These are phyloP conservation scores for Eueremaeus valkanovi DNA, from an alignment of 2,888 invertebrate genomes.

Conservation along the genomic window DNA sequence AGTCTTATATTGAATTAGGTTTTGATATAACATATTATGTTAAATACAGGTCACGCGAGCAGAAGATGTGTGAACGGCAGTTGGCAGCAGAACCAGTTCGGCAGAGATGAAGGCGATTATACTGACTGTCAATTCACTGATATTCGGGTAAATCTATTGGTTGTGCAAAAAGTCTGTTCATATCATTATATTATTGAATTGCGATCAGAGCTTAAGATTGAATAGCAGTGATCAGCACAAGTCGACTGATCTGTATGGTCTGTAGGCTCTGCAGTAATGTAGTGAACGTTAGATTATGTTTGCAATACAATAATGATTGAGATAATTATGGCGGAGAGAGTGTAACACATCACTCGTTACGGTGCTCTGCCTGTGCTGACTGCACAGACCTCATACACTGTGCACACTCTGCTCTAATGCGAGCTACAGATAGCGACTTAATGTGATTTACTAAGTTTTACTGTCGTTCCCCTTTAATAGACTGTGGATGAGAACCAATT, in stretches of 20 bases:
- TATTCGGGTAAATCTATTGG: constrained; percentile 5
- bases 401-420: neutral
- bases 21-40: constrained; percentile 17
- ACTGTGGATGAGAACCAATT: neutral
- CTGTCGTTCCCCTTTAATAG: neutral
- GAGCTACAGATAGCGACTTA: constrained; percentile 3
- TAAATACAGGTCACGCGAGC: constrained; percentile 39
- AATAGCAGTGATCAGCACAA: neutral
- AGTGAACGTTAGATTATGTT: constrained; percentile 13
- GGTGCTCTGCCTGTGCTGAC: neutral
- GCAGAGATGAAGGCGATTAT: constrained; percentile 43
- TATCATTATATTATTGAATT: too few species aligned
- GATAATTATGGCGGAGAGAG: constrained; percentile 18
- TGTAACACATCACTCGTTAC: constrained; percentile 7
- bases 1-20: neutral
- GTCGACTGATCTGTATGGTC: too few species aligned
- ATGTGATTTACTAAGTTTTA: neutral
- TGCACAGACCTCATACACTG: neutral
- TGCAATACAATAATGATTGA: neutral
- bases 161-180: neutral
- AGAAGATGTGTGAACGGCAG: constrained; percentile 43
- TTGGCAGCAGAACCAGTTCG: constrained; percentile 42
- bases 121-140: constrained; percentile 37
- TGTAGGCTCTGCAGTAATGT: too few species aligned
- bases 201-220: neutral